Conservation (phyloP, 2,888 invertebrate genomes). For the Caenorhabditis sinica region DNA sequence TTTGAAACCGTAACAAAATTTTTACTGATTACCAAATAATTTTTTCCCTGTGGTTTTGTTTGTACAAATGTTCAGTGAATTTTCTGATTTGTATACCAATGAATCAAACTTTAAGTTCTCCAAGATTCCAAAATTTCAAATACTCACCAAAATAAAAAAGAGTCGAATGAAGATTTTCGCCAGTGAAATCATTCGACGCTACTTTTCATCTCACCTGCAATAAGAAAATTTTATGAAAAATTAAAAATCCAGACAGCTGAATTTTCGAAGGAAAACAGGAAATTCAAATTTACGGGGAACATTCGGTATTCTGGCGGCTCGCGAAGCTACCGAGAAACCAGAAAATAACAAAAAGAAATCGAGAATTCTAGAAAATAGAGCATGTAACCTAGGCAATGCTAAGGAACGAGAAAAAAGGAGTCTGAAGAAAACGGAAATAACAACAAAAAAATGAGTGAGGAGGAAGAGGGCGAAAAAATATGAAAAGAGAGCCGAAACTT, state of each 20-base stretch:
- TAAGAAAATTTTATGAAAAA: slow-evolving; percentile 21
- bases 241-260: background rate
- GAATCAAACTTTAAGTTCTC: too few species aligned
- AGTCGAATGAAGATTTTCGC: slow-evolving; percentile 47
- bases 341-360: too few species aligned
- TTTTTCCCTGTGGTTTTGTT: too few species aligned
- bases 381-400: slow-evolving; percentile 43
- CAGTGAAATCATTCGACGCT: slow-evolving; percentile 60
- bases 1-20: background rate
- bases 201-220: slow-evolving; percentile 62
- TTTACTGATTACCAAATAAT: too few species aligned
- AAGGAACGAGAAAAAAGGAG: background rate
- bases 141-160: slow-evolving; percentile 38
- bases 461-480: slow-evolving; percentile 9
- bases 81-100: too few species aligned
- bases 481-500: slow-evolving; percentile 24
- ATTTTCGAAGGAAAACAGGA: slow-evolving; percentile 35
- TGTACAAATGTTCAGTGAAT: too few species aligned
- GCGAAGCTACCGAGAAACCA: background rate
- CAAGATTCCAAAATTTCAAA: too few species aligned
- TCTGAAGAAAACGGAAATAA: slow-evolving; percentile 31
- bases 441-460: background rate
- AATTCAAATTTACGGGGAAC: background rate
- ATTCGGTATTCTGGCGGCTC: background rate
- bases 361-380: too few species aligned